Conservation (phyloP, 2,888 invertebrate species). For the Cosmia trapezina region DNA sequence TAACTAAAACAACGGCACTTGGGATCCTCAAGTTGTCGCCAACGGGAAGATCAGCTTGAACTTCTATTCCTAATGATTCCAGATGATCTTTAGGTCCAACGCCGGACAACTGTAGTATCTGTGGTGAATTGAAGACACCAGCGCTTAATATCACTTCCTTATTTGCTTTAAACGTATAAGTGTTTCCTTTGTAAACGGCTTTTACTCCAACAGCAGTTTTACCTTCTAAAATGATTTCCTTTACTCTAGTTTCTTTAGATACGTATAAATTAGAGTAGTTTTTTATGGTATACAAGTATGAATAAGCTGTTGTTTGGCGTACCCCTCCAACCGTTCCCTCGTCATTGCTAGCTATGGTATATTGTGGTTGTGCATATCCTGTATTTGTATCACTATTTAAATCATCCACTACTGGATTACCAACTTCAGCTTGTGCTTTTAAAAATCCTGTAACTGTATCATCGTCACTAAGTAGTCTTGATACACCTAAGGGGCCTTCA, state of each 20-base stretch:
- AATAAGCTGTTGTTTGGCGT: conserved; percentile 50
- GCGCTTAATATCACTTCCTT: conserved; percentile 58
- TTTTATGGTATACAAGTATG: conserved; percentile 43
- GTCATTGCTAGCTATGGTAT: conserved; percentile 23
- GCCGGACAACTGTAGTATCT: conserved; percentile 55
- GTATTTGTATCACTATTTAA: conserved; percentile 42
- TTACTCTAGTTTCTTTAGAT: conserved; percentile 45
- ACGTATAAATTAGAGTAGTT: conserved; percentile 48
- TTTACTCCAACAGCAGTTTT: conserved; percentile 49
- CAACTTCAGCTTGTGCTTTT: conserved; percentile 49
- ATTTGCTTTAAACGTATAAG: conserved; percentile 42
- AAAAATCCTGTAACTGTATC: conserved; percentile 32
- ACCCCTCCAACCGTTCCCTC: conserved; percentile 4
- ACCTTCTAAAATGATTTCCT: conserved; percentile 46
- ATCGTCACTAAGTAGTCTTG: conserved; percentile 30
- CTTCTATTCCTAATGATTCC: conserved; percentile 37
- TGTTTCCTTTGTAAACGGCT: conserved; percentile 11
- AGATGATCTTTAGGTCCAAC: conserved; percentile 55
- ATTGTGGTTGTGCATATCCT: conserved; percentile 52
- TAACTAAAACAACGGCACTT: conserved; percentile 1
- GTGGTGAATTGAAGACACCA: conserved; percentile 52
- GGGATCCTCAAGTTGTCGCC: conserved; percentile 48
- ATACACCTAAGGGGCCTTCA: conserved; percentile 43
- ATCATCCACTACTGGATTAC: conserved; percentile 43
- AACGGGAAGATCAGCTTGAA: conserved; percentile 50